Evolutionary conservation across 2,113 vertebrate genomes (phyloP), one percentile per base, ranked within the genome.

Genomic region (Nerophis lumbriciformis): DNA sequence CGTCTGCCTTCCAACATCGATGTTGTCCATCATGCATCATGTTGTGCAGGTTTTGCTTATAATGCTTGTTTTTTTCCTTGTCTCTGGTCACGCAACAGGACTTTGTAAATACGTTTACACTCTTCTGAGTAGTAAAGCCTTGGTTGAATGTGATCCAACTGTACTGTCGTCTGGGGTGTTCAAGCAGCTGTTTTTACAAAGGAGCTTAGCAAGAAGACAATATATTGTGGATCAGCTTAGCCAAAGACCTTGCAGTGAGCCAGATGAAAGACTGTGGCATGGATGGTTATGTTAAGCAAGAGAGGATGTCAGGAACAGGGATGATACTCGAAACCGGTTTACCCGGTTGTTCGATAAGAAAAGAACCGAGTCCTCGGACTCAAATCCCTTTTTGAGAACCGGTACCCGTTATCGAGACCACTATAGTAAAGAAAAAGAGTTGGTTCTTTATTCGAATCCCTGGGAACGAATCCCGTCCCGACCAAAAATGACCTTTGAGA

Each of bases 191-290:
- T 28, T 4, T 19, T 5, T 14, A 48, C 59, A 45, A 45, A 61
- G 44, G 8, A 4, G 49, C 16, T 48, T 36, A 59, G 15, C 6
- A 59, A 60, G 49, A 58, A 57, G 19, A 13, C 16, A 12, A 59
- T 61, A 19, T 59, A 19, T 52, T 77, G 55, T 56, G 47, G 50
- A 68, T 71, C 51, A 60, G 58, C 13, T 11, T 16, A 61, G 59
- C n/a, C n/a, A 39, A 66, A 65, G n/a, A 50, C 54, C 44, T 38
- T 72, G 53, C 68, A 53, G 66, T 65, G 60, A 51, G 64, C 68
- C 50, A 6, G 36, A 39, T 3, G 19, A 55, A 57, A 61, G 58
- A 48, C 19, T 44, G 6, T 37, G 28, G 47, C n/a, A 14, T 39
- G 35, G 60, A 38, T 10, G 15, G 55, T 45, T 28, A 59, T 66